Base-by-base conservation (phyloP, 1,140 invertebrate genomes). In the Carcinoscorpius rotundicauda region DNA sequence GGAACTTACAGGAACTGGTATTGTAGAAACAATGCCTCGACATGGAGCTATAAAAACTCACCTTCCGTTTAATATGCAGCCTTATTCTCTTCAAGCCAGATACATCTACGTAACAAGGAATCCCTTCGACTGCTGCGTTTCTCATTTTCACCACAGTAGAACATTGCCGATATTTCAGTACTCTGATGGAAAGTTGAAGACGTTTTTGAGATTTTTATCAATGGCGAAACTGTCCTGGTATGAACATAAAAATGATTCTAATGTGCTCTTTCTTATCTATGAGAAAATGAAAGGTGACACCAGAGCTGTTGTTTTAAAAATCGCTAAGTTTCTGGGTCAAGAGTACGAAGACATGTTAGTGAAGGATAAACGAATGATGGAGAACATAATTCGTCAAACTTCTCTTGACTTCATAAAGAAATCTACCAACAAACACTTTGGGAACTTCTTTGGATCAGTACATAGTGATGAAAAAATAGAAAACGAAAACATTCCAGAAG, bases 81-180 rank as follows among this genome's bases (percentile, higher is more conserved):
- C n/a, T n/a, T n/a, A n/a, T n/a, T n/a, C n/a, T n/a, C n/a, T n/a
- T n/a, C n/a, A n/a, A n/a, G n/a, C n/a, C n/a, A n/a, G n/a, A n/a
- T n/a, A n/a, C n/a, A n/a, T n/a, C n/a, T n/a, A n/a, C n/a, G n/a
- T n/a, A n/a, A n/a, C n/a, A n/a, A 78, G 91, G 61, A 90, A 93
- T 78, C 89, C 90, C 0, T 89, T 90, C 75, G 90, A 93, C 75
- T 86, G 90, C 2, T 86, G 83, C 3, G 87, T 92, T 0, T 93
- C 89, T 0, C 91, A 86, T 75, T 93, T 86, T 73, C 84, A 91
- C 75, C 82, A 91, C 52, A 86, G 88, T 74, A 81, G 83, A 71
- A 76, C 85, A 3, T 83, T 87, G 61, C 51, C 53, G 4, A 56
- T 58, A 6, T 58, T 57, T 49, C 52, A 49, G 3, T 68, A 52